These are phyloP conservation scores for Xyrauchen texanus DNA, from an alignment of 2,113 vertebrate species.

Conservation along the genomic window DNA sequence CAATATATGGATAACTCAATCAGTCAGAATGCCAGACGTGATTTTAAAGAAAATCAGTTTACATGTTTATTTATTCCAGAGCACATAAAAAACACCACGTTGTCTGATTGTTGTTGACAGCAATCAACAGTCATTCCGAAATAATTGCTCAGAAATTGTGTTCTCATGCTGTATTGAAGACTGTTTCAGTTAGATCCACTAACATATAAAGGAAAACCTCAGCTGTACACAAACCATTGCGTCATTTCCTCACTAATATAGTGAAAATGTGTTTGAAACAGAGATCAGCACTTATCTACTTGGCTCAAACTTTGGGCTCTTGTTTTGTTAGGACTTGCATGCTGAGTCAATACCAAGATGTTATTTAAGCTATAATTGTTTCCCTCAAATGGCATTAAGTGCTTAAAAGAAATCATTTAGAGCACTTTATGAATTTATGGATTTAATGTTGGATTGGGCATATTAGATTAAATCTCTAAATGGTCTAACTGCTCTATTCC, in stretches of 20 bases:
- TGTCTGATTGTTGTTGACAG: too few relatives aligned
- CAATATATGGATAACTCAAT: conserved; percentile 18
- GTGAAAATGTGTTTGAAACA: neutral
- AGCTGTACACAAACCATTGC: too few relatives aligned
- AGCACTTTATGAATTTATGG: too few relatives aligned
- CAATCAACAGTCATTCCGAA: too few relatives aligned
- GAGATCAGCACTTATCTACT: neutral
- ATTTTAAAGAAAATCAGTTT: neutral
- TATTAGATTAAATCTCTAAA: neutral
- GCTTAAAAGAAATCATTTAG: neutral
- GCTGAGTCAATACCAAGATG: neutral
- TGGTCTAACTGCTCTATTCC: neutral
- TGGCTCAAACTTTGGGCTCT: neutral
- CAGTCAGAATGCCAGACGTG: neutral
- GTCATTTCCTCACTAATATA: too few relatives aligned
- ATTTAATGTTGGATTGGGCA: neutral
- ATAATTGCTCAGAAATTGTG: too few relatives aligned
- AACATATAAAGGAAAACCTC: too few relatives aligned
- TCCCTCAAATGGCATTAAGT: neutral
- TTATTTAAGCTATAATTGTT: neutral
- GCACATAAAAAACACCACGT: too few relatives aligned
- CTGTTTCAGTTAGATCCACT: too few relatives aligned
- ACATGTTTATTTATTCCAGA: too few relatives aligned
- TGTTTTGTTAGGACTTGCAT: neutral
- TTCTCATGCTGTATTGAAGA: too few relatives aligned